Percentiles rank a stretch among this genome's conserved stretches.
Conservation (phyloP, 2,888 invertebrate species). For the Chrysina gloriosa region DNA sequence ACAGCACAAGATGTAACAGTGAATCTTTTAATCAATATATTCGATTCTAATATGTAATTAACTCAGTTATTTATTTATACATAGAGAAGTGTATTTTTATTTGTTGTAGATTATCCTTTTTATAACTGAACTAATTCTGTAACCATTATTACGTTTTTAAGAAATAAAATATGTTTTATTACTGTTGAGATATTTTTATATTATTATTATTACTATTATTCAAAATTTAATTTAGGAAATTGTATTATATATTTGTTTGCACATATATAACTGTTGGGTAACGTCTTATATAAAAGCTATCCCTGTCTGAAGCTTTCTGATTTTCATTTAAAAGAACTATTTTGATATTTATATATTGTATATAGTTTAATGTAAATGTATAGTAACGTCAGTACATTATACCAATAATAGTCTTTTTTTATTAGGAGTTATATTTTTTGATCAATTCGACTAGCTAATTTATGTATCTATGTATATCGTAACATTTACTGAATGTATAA, state of each 20-base stretch:
- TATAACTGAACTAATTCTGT: slow-evolving; percentile 39
- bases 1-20: slow-evolving; percentile 36
- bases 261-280: slow-evolving; percentile 25
- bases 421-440: slow-evolving; percentile 27
- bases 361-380: slow-evolving; percentile 43
- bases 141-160: slow-evolving; percentile 39
- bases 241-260: slow-evolving; percentile 32
- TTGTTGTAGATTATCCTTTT: slow-evolving; percentile 39
- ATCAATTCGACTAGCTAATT: slow-evolving; percentile 27
- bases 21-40: slow-evolving; percentile 38
- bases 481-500: slow-evolving; percentile 37
- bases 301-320: slow-evolving; percentile 34
- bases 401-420: slow-evolving; percentile 25
- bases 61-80: slow-evolving; percentile 42
- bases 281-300: slow-evolving; percentile 20
- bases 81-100: slow-evolving; percentile 38
- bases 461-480: slow-evolving; percentile 32
- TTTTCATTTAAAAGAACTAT: slow-evolving; percentile 40
- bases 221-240: slow-evolving; percentile 13
- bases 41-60: slow-evolving; percentile 37
- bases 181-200: slow-evolving; percentile 35
- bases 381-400: slow-evolving; percentile 37
- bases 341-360: slow-evolving; percentile 46
- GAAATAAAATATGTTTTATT: slow-evolving; percentile 40
- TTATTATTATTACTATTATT: slow-evolving; percentile 18